Evolutionary conservation across 1,140 invertebrate genomes (phyloP), one percentile per base, ranked within the genome.

Genomic region (Vanessa tameamea): DNA sequence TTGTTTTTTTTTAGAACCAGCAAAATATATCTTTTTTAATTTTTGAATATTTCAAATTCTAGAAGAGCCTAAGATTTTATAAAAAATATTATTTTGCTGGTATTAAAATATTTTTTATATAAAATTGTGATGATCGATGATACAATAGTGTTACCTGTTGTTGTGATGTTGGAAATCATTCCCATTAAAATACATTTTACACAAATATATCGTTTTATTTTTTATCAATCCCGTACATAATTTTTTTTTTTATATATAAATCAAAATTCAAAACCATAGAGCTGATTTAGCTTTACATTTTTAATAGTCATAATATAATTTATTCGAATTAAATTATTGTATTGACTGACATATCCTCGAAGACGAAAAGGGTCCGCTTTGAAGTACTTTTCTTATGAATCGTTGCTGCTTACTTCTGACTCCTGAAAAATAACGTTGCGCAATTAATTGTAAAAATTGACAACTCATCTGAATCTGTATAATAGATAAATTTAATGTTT

Each of bases 141-240:
- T 71, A 63, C 64, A 67, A 71, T 66, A 72, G 63, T 53, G 13
- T 66, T 74, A 70, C 67, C 76, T 72, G 77, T 86, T 88, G 83
- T 87, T 89, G 87, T 85, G 81, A 87, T 89, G 87, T 91, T 90
- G 83, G 86, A 86, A 85, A 82, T 85, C 87, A 89, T 90, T 89
- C 85, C 83, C 87, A 89, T 90, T 90, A 90, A 91, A 90, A 88
- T 87, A 89, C 87, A 87, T 89, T 91, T 91, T 90, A 87, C 87
- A 91, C 86, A 80, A 78, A 53, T 57, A 61, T 63, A 69, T 77
- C 69, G 64, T 88, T 88, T 89, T 84, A 83, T 84, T 87, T 80
- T 61, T 0, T 2, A 16, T 14, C 8, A 23, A 1, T 13, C 55
- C 23, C n/a, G n/a, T 20, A 55, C 16, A 8, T 16, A 55, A 20